Base-by-base conservation (phyloP, 2,797 vertebrate species). In the Diceros bicornis region DNA sequence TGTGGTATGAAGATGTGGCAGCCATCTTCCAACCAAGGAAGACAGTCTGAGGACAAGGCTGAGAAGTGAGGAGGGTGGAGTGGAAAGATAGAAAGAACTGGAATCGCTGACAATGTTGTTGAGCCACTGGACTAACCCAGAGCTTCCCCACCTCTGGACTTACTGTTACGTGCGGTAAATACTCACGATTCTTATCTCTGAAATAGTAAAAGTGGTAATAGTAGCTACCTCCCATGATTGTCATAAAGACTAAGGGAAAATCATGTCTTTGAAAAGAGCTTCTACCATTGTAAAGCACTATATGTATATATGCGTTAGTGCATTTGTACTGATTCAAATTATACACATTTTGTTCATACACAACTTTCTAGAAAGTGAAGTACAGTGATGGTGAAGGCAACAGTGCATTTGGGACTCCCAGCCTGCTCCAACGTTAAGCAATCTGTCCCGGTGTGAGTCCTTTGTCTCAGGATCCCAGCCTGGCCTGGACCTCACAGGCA, bases 61-160 rank as follows among this genome's bases (percentile, higher is more conserved):
- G 18, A 37, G 62, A 20, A 18, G 37, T 7, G 2, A 32, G 50
- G 41, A 37, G 29, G 18, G 59, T 7, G 6, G 41, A n/a, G 47
- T n/a, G 37, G 25, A 23, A 72, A 7, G 14, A n/a, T 1, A 34
- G 64, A 41, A 47, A 27, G 66, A 6, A 18, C 9, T 4, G 9
- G 37, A 12, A 21, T 29, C 23, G 2, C 20, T 44, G 72, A 55
- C 0, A 1, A 20, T 1, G 27, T 10, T 6, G 5, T 3, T 2
- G 27, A 62, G 62, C 18, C 62, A 23, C 29, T 20, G 69, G 20
- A 27, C 12, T 17, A 5, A 6, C 59, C 44, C 8, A 13, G 75
- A n/a, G 59, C 68, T 64, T 29, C 37, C 4, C 47, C 32, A 2
- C 11, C 27, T 50, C 20, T 7, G 59, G 47, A 41, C 78, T 50